Conservation (phyloP, 2,113 vertebrate genomes). For the Taxidea taxus region DNA sequence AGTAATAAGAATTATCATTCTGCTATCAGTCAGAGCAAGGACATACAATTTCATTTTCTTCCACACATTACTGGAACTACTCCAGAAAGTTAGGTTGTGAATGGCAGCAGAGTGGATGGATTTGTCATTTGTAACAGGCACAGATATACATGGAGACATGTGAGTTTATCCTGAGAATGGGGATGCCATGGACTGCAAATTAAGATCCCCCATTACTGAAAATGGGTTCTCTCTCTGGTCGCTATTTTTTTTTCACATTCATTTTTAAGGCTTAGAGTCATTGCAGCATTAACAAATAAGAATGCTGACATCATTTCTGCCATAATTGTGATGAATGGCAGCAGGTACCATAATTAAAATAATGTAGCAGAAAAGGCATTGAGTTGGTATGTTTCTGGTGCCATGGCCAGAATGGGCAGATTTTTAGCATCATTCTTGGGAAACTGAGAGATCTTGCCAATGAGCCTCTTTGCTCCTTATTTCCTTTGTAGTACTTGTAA, state of each 20-base stretch:
- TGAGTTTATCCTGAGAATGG: slow-evolving; percentile 74
- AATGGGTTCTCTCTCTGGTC: not conserved
- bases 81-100: slow-evolving; percentile 38
- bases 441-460: slow-evolving; percentile 19
- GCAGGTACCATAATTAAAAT: not conserved
- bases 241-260: slow-evolving; percentile 18
- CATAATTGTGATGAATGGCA: slow-evolving; percentile 36
- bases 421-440: slow-evolving; percentile 20
- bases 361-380: not conserved
- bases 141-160: slow-evolving; percentile 8
- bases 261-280: slow-evolving; percentile 80
- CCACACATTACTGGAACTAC: slow-evolving; percentile 31
- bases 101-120: not conserved
- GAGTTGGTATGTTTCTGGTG: not conserved
- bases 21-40: not conserved
- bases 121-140: slow-evolving; percentile 54
- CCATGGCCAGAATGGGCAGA: not conserved
- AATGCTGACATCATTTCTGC: slow-evolving; percentile 63
- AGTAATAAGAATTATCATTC: not conserved
- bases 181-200: slow-evolving; percentile 36
- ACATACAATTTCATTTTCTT: not conserved
- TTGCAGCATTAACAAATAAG: slow-evolving; percentile 71
- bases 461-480: not conserved
- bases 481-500: not conserved
- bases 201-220: not conserved